Percentiles rank a stretch among this genome's conserved stretches.
phyloP scores from a whole-genome alignment of 1,140 invertebrate genomes.

The Brachionus koreanus region DNA sequence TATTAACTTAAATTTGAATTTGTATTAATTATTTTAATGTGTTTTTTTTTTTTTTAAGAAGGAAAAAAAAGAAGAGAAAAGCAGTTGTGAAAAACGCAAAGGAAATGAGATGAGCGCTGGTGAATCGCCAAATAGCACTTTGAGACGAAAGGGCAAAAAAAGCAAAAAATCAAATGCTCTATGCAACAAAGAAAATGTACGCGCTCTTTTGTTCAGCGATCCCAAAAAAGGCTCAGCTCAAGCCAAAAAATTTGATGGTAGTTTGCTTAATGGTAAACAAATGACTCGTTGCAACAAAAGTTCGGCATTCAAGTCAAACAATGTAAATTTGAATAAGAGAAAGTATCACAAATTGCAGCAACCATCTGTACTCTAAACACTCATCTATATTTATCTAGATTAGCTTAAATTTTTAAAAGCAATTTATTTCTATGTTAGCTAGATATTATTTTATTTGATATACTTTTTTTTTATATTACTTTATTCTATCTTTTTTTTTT shows the following conservation, averaged over 20 bases:
- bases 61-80: neutral
- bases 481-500: neutral
- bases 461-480: neutral
- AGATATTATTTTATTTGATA: neutral
- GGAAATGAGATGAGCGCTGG: neutral
- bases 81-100: neutral
- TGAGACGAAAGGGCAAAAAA: conserved; percentile 24
- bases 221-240: neutral
- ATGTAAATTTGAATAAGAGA: conserved; percentile 22
- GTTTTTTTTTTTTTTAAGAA: neutral
- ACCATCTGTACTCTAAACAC: neutral
- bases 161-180: neutral
- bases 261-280: neutral
- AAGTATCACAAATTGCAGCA: conserved; percentile 38
- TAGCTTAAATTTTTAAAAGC: neutral
- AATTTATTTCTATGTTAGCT: neutral
- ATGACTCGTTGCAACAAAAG: conserved; percentile 10
- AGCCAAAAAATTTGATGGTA: neutral
- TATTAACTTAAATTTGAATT: neutral
- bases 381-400: neutral
- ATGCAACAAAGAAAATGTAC: conserved; percentile 1
- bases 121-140: neutral
- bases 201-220: neutral
- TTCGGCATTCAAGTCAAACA: conserved; percentile 5
- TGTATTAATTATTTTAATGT: neutral